Base-by-base conservation (phyloP, 2,113 vertebrate species). In the Monopterus albus region DNA sequence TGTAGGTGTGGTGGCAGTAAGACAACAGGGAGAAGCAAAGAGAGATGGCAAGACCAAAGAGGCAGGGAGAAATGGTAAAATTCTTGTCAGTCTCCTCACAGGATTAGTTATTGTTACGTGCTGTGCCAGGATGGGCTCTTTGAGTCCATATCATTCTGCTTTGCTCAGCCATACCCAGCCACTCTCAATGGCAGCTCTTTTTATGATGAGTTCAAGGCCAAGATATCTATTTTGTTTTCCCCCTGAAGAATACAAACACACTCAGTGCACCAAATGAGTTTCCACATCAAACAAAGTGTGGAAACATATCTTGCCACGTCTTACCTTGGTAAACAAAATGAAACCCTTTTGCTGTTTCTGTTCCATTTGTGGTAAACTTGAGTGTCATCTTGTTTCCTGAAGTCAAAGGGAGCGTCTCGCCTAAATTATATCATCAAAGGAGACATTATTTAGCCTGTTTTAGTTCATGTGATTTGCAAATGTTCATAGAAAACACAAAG, bases 271-370 rank as follows among this genome's bases (percentile, higher is more conserved):
- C 18, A 47, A 58, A 64, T n/a, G n/a, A n/a, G n/a, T n/a, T n/a
- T n/a, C n/a, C n/a, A n/a, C n/a, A n/a, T n/a, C n/a, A n/a, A n/a
- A n/a, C n/a, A n/a, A n/a, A n/a, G n/a, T n/a, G n/a, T n/a, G n/a
- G n/a, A n/a, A n/a, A n/a, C n/a, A n/a, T n/a, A n/a, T 5, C 29
- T n/a, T n/a, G n/a, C n/a, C n/a, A n/a, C n/a, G n/a, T 2, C 93
- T 92, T 92, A 98, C 97, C 97, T 98, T 99, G 97, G 83, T 99
- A 99, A 76, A 98, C 97, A 91, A 99, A 98, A 93, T 99, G 97
- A 94, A 98, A 99, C 91, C 97, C 97, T 93, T 97, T 98, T 74
- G 97, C 95, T 67, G 96, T 96, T 91, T 95, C 81, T 67, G 95
- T 95, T 90, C 96, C 97, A 89, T 95, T 94, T 80, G 97, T 94